Evolutionary conservation across 1,140 invertebrate genomes (phyloP), one percentile per base, ranked within the genome.

Genomic region (Cephus cinctus): DNA sequence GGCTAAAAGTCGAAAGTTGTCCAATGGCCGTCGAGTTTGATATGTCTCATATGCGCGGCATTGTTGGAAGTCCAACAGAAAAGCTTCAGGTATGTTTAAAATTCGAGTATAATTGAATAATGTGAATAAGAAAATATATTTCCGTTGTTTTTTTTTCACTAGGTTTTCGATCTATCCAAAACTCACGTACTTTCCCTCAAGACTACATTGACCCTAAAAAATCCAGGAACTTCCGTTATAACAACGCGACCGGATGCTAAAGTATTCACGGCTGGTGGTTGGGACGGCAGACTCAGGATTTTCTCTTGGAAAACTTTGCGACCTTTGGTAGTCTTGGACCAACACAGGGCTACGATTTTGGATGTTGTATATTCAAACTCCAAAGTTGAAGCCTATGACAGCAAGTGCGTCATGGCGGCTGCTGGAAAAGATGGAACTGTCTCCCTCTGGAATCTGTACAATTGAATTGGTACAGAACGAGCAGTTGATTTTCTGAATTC

Each of bases 281-380:
- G 86, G 86, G 90, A 93, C 64, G 83, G 83, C 3, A 80, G 82
- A 38, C 77, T 92, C 31, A 76, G 89, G 59, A 78, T 92, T 52
- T 92, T 86, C 68, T 87, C 88, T 4, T 87, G 86, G 82, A 90
- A 88, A 65, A 87, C 81, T 44, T 66, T 91, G 6, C 80, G 86
- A 36, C 82, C 86, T 2, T 64, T 94, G 38, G 90, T 84, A 5
- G 85, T 91, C 48, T 72, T 93, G 9, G 83, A 82, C 23, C 83
- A 87, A 58, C 87, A 89, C 56, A 76, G 66, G 44, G 80, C 80
- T 48, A 78, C 80, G 16, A 77, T 90, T 34, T 80, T 85, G 57
- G 86, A 89, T 66, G 78, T 89, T 47, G 79, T 77, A 47, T 88
- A 84, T 73, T 87, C 86, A 4, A 62, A 68, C 1, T 67, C 75